Conservation (phyloP, 2,797 vertebrate species). For the Liasis olivaceus region DNA sequence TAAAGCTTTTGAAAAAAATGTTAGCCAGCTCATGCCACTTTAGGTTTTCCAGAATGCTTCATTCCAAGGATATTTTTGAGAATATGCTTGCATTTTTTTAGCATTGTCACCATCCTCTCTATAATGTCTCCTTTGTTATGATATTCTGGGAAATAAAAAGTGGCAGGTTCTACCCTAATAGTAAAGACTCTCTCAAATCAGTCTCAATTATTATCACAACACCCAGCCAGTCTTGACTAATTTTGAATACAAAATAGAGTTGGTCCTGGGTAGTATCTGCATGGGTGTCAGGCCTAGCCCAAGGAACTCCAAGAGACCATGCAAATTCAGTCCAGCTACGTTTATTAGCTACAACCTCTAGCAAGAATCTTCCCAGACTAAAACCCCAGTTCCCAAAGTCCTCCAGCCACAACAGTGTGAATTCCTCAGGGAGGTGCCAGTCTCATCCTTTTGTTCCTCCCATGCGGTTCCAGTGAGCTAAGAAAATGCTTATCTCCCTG, state of each 20-base stretch:
- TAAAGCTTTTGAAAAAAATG: not conserved
- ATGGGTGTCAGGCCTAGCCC: not conserved
- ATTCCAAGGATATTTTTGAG: not conserved
- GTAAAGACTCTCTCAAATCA: not conserved
- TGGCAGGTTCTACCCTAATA: not conserved
- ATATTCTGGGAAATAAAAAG: not conserved
- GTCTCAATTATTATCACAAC: not conserved
- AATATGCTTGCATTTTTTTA: not conserved
- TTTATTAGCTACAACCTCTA: too few relatives aligned
- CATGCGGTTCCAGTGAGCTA: too few relatives aligned
- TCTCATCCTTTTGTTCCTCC: too few relatives aligned
- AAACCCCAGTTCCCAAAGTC: too few relatives aligned
- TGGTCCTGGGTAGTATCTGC: not conserved
- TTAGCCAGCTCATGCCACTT: not conserved
- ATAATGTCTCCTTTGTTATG: not conserved
- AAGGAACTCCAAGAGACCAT: too few relatives aligned
- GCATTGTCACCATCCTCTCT: not conserved
- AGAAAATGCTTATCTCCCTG: too few relatives aligned
- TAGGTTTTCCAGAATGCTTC: not conserved
- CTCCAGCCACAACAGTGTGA: too few relatives aligned
- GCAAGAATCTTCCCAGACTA: too few relatives aligned
- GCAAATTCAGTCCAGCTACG: too few relatives aligned
- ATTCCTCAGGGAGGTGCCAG: too few relatives aligned
- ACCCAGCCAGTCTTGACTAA: not conserved
- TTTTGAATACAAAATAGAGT: not conserved